These are phyloP conservation scores for Aphaenogaster rudis DNA, from an alignment of 1,140 invertebrate species.

Conservation along the genomic window DNA sequence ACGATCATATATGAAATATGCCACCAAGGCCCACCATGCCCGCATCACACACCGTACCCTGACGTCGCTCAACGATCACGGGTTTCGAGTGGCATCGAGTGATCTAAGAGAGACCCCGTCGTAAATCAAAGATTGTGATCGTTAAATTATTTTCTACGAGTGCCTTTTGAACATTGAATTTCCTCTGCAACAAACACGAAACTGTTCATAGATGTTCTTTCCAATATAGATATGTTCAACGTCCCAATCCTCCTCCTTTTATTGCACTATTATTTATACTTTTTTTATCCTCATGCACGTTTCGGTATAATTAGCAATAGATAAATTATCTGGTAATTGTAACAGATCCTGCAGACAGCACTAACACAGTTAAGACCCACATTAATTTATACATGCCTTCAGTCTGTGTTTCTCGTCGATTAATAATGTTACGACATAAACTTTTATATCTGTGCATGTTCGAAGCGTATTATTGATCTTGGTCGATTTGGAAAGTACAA, in stretches of 20 bases:
- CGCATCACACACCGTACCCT: slow-evolving; percentile 75
- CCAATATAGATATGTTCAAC: slow-evolving; percentile 63
- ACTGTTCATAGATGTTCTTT: slow-evolving; percentile 74
- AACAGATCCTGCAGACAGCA: neutral
- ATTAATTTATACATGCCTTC: slow-evolving; percentile 27
- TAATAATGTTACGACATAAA: slow-evolving; percentile 16
- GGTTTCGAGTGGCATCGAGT: slow-evolving; percentile 74
- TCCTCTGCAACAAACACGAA: slow-evolving; percentile 74
- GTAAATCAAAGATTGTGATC: slow-evolving; percentile 79
- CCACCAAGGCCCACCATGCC: slow-evolving; percentile 76
- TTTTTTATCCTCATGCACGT: slow-evolving; percentile 34
- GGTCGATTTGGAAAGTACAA: slow-evolving; percentile 54
- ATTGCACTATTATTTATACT: slow-evolving; percentile 23
- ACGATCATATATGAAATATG: slow-evolving; percentile 75
- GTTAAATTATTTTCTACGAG: slow-evolving; percentile 85
- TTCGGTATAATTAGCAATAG: slow-evolving; percentile 2
- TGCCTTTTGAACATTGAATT: slow-evolving; percentile 85
- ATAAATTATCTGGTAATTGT: slow-evolving; percentile 22
- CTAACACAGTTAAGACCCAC: neutral
- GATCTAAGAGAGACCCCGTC: slow-evolving; percentile 74
- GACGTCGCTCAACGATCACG: slow-evolving; percentile 72
- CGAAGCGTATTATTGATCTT: slow-evolving; percentile 27
- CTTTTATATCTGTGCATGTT: slow-evolving; percentile 46
- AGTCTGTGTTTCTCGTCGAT: slow-evolving; percentile 30
- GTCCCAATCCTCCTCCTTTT: neutral